phyloP scores from a whole-genome alignment of 2,797 vertebrate species.

The Dryobates pubescens region DNA sequence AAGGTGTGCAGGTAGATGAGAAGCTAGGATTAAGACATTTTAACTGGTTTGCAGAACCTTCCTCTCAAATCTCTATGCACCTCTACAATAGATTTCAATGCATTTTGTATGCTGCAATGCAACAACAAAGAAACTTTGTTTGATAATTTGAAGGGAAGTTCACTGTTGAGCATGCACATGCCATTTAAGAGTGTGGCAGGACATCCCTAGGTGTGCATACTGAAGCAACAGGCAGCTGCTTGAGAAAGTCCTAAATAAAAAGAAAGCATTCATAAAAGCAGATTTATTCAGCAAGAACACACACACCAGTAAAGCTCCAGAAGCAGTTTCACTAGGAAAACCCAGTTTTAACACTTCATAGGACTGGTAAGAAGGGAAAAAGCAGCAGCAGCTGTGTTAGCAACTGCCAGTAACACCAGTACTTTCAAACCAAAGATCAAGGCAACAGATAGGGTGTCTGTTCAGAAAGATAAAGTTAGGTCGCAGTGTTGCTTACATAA shows the following conservation, averaged over 20 bases:
- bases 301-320: slow-evolving; percentile 51
- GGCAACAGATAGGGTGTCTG: slow-evolving; percentile 35
- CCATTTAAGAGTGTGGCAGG: slow-evolving; percentile 1
- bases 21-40: background rate
- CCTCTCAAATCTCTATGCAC: background rate
- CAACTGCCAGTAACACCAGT: slow-evolving; percentile 36
- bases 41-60: background rate
- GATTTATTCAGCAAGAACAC: slow-evolving; percentile 8
- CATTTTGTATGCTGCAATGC: background rate
- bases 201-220: background rate
- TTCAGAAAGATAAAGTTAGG: slow-evolving; percentile 35
- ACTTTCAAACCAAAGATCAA: slow-evolving; percentile 23
- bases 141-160: background rate
- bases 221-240: slow-evolving; percentile 34
- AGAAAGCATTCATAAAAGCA: slow-evolving; percentile 24
- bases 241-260: slow-evolving; percentile 39
- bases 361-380: slow-evolving; percentile 5
- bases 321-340: slow-evolving; percentile 33
- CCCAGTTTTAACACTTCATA: background rate
- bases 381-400: slow-evolving; percentile 54
- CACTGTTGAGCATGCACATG: slow-evolving; percentile 38
- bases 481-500: slow-evolving; percentile 25
- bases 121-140: background rate
- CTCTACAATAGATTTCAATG: background rate
- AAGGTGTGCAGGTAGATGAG: background rate